These are phyloP conservation scores for Oreortyx pictus DNA, from an alignment of 2,797 vertebrate species.

Conservation along the genomic window DNA sequence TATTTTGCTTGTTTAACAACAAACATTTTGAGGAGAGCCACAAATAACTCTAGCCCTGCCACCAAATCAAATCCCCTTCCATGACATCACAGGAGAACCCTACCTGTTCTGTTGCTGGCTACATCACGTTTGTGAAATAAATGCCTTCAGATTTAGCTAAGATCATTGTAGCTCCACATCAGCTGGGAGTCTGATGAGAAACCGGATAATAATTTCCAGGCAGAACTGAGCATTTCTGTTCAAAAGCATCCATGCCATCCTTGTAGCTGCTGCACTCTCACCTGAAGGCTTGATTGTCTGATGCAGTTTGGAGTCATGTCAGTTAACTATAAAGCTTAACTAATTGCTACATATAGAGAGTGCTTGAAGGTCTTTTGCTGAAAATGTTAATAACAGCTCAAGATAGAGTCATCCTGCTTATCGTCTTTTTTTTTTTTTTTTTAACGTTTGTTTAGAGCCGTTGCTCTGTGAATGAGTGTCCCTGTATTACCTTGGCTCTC, in stretches of 20 bases:
- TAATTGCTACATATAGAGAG: conserved; percentile 49
- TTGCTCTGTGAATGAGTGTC: not conserved
- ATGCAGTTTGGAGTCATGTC: conserved; percentile 28
- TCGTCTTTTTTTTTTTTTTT: not conserved
- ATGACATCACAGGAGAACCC: not conserved
- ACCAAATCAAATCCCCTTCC: not conserved
- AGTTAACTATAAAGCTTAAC: conserved; percentile 44
- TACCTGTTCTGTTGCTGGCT: not conserved
- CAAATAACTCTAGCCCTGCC: not conserved
- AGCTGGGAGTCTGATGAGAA: not conserved
- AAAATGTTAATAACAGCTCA: conserved; percentile 36
- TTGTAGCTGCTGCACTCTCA: conserved; percentile 45
- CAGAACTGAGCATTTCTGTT: conserved; percentile 31
- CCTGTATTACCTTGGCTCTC: conserved; percentile 7
- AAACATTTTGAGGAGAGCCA: not conserved
- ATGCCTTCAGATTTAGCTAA: not conserved
- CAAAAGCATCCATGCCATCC: conserved; percentile 15
- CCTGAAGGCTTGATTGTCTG: conserved; percentile 49
- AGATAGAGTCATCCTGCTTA: conserved; percentile 30
- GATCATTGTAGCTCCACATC: not conserved
- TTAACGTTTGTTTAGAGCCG: not conserved
- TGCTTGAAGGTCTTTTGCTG: conserved; percentile 21
- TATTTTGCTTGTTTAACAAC: conserved; percentile 2
- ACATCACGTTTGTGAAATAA: not conserved
- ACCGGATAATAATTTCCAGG: conserved; percentile 33